These are phyloP conservation scores for Acyrthosiphon pisum DNA, from an alignment of 1,140 invertebrate genomes.

Conservation along the genomic window DNA sequence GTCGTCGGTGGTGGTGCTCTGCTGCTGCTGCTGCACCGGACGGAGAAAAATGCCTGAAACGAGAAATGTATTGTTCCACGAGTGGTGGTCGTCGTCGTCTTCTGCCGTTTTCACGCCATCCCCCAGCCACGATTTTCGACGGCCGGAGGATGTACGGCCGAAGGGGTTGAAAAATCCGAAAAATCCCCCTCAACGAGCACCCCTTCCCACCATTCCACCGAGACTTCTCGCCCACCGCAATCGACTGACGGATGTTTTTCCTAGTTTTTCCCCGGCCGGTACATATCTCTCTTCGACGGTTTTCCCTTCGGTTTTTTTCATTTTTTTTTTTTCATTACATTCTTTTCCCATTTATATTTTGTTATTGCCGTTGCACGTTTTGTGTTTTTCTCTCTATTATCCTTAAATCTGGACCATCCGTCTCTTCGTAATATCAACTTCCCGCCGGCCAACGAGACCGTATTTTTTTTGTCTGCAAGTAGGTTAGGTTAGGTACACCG, in stretches of 20 bases:
- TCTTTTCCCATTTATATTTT: background rate
- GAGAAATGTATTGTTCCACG: conserved; percentile 20
- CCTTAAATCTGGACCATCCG: background rate
- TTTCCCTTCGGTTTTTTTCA: background rate
- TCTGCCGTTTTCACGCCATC: background rate
- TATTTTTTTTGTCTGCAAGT: too few species aligned
- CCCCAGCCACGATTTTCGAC: background rate
- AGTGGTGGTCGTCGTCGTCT: background rate
- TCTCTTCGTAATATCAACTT: background rate
- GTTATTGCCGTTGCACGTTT: background rate
- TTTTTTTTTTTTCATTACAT: background rate
- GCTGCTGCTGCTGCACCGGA: background rate
- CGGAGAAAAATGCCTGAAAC: conserved; percentile 32
- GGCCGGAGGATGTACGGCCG: background rate
- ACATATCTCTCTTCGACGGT: background rate
- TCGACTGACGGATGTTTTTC: background rate
- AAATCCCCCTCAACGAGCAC: background rate
- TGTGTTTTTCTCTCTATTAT: background rate
- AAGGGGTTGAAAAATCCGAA: conserved; percentile 41
- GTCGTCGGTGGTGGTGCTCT: background rate
- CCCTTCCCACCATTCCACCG: background rate
- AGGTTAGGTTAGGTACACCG: too few species aligned
- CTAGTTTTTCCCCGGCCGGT: background rate
- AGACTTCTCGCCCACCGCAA: background rate
- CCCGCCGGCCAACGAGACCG: background rate